Conservation (phyloP, 2,113 vertebrate genomes). For the Amazona guildingii region DNA sequence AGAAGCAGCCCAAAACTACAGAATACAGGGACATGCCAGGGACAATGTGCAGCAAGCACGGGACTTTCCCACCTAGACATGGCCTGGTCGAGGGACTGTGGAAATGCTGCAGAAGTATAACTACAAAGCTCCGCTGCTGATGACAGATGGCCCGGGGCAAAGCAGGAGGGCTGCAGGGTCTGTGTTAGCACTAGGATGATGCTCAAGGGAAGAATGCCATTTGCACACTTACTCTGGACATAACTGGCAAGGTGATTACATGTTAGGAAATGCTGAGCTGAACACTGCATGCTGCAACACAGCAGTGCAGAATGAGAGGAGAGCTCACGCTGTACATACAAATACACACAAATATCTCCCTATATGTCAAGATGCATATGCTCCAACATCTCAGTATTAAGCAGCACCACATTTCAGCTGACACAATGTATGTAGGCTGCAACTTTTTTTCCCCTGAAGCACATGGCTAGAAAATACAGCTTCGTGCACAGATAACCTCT, state of each 20-base stretch:
- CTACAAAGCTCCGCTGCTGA: accelerated
- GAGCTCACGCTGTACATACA: background rate
- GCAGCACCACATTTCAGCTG: background rate
- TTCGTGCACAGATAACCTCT: background rate
- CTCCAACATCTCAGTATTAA: background rate
- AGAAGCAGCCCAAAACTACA: background rate
- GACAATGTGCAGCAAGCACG: accelerated
- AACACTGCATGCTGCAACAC: background rate
- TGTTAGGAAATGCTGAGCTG: background rate
- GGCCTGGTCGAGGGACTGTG: background rate
- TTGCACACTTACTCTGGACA: background rate
- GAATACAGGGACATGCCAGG: background rate
- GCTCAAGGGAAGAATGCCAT: background rate
- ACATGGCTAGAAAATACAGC: background rate
- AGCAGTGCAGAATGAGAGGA: background rate
- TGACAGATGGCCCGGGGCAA: background rate
- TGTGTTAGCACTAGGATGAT: background rate
- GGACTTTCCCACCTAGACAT: background rate
- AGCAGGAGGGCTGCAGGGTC: background rate
- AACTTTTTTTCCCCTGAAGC: background rate
- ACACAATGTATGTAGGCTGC: background rate
- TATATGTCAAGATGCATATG: accelerated
- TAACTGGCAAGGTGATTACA: background rate
- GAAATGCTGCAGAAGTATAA: background rate
- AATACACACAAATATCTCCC: background rate